Conservation (phyloP, 1,140 invertebrate genomes). For the Drosophila serrata region DNA sequence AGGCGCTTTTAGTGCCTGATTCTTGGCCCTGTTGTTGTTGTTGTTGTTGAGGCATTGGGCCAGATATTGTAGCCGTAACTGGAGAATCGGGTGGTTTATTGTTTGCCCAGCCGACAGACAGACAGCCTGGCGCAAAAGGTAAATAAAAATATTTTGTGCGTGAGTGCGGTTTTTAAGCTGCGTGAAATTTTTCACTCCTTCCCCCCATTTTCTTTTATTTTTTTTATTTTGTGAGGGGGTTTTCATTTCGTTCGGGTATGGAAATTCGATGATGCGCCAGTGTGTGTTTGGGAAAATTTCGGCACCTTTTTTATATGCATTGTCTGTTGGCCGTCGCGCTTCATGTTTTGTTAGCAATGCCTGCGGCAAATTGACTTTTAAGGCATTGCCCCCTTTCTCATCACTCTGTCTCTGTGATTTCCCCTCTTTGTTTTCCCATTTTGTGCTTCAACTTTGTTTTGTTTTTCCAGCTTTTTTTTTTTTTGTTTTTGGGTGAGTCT, state of each 20-base stretch:
- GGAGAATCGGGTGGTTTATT: constrained; percentile 67
- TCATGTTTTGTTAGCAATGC: constrained; percentile 78
- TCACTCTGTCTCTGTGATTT: constrained; percentile 22
- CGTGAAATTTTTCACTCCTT: constrained; percentile 72
- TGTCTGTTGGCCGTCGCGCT: constrained; percentile 61
- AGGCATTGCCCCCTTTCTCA: constrained; percentile 37
- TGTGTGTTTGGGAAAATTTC: constrained; percentile 64
- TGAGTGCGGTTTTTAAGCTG: constrained; percentile 83
- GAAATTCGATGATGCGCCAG: constrained; percentile 55
- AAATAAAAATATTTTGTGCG: constrained; percentile 83
- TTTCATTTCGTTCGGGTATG: constrained; percentile 32
- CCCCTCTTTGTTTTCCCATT: constrained; percentile 36
- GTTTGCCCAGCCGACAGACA: constrained; percentile 59
- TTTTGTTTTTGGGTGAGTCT: constrained; percentile 32
- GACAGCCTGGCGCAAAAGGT: constrained; percentile 51
- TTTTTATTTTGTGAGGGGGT: constrained; percentile 24
- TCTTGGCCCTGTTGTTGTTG: too few species aligned
- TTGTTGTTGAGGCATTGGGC: constrained; percentile 8
- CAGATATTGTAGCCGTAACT: constrained; percentile 25
- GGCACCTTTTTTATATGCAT: constrained; percentile 74
- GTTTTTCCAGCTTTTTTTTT: constrained; percentile 17
- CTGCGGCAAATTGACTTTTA: constrained; percentile 81
- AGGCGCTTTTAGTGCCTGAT: constrained; percentile 76
- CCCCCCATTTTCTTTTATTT: constrained; percentile 28
- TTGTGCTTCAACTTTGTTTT: constrained; percentile 34